Conservation (phyloP, 1,140 invertebrate species). For the Calliphora vicina region DNA sequence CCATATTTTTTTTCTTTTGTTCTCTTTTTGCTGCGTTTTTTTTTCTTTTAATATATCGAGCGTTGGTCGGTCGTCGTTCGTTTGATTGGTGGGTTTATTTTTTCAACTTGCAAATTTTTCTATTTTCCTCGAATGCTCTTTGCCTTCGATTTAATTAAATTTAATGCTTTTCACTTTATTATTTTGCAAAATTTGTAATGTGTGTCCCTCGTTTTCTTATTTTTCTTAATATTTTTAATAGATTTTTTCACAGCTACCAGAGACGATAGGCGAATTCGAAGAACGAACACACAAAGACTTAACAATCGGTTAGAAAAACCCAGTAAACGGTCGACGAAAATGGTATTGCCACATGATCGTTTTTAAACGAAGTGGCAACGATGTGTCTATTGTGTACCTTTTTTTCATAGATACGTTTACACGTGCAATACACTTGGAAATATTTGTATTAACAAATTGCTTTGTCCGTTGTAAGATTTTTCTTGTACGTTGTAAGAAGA, state of each 20-base stretch:
- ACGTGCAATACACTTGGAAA: no score
- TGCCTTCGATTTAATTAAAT: background rate
- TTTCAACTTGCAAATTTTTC: constrained; percentile 18
- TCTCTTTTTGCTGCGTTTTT: constrained; percentile 34
- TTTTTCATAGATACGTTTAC: no score
- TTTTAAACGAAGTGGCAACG: no score
- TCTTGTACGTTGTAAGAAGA: no score
- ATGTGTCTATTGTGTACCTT: no score
- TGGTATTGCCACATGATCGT: background rate
- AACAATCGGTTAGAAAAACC: constrained; percentile 36
- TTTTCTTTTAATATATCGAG: constrained; percentile 17
- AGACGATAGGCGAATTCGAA: constrained; percentile 31
- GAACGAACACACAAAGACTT: constrained; percentile 39
- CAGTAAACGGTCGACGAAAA: constrained; percentile 19
- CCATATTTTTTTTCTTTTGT: constrained; percentile 49
- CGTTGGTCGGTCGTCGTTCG: constrained; percentile 33
- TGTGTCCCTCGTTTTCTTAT: constrained; percentile 35
- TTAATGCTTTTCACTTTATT: constrained; percentile 27
- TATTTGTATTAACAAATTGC: no score
- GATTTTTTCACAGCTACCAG: constrained; percentile 40
- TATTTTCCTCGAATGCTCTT: background rate
- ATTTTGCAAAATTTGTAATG: constrained; percentile 33
- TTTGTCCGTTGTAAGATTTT: no score
- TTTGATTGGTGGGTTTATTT: constrained; percentile 31
- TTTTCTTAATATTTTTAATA: constrained; percentile 36